These are phyloP conservation scores for Heliocidaris tuberculata DNA, from an alignment of 35 echinoderm and acorn worm species.

Conservation along the genomic window DNA sequence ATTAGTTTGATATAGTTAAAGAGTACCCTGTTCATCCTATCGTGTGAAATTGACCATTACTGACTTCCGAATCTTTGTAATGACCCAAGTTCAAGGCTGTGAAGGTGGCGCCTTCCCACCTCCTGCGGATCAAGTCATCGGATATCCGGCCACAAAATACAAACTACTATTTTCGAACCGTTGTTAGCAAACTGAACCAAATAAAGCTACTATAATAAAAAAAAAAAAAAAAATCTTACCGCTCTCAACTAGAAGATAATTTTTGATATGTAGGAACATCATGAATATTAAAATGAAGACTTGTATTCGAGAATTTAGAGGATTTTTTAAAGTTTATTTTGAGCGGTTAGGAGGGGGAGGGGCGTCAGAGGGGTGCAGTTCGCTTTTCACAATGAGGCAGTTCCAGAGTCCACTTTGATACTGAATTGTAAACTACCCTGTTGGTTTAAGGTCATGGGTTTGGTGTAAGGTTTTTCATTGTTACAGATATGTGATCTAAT, in stretches of 20 bases:
- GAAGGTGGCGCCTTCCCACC: slow-evolving; percentile 1
- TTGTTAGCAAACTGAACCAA: not conserved
- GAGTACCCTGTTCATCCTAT: not conserved
- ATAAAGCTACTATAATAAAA: not conserved
- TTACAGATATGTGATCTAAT: too few relatives aligned
- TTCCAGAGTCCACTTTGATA: too few relatives aligned
- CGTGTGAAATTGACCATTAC: slow-evolving; percentile 18
- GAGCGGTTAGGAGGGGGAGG: not conserved
- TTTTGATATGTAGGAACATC: too few relatives aligned
- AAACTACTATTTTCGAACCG: not conserved
- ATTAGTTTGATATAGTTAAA: not conserved
- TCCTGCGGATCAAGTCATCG: slow-evolving; percentile 31
- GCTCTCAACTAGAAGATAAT: not conserved
- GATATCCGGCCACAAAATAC: slow-evolving; percentile 23
- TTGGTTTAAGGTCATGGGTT: too few relatives aligned
- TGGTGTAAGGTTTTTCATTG: too few relatives aligned
- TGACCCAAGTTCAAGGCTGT: slow-evolving; percentile 4
- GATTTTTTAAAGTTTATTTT: too few relatives aligned
- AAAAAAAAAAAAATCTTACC: not conserved
- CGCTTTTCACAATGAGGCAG: too few relatives aligned
- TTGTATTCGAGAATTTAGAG: too few relatives aligned
- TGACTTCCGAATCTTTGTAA: not conserved
- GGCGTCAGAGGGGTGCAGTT: not conserved
- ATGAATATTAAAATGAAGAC: too few relatives aligned
- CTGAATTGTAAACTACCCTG: too few relatives aligned